A percentile compares a stretch with the other conserved stretches of the same genome.
These are phyloP conservation scores for Bagarius yarrelli DNA, from an alignment of 2,113 vertebrate genomes.

Conservation along the genomic window DNA sequence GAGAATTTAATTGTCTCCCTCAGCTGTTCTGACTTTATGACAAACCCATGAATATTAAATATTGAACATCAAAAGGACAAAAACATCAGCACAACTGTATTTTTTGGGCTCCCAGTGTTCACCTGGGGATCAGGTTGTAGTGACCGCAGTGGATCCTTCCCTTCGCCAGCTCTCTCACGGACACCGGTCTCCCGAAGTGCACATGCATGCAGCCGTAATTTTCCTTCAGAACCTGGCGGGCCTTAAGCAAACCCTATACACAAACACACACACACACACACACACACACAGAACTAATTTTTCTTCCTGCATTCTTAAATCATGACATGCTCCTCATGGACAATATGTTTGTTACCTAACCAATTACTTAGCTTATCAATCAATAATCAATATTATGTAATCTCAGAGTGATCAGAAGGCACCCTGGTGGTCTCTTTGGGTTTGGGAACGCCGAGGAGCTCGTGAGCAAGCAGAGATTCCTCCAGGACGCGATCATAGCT, in stretches of 20 bases:
- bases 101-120: constrained; percentile 6
- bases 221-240: constrained; percentile 84
- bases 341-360: not conserved
- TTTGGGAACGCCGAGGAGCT: constrained; percentile 91
- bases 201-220: constrained; percentile 88
- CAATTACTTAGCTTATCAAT: no score
- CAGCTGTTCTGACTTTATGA: not conserved
- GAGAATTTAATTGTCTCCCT: not conserved
- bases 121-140: constrained; percentile 90
- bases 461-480: constrained; percentile 86
- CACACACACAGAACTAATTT: not conserved
- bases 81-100: not conserved
- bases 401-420: constrained; percentile 46
- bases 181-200: constrained; percentile 84
- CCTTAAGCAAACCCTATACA: constrained; percentile 86
- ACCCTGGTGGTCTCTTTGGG: constrained; percentile 90
- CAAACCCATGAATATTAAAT: no score
- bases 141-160: constrained; percentile 76
- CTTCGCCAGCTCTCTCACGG: constrained; percentile 81
- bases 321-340: not conserved
- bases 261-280: not conserved
- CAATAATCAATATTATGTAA: not conserved
- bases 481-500: constrained; percentile 93
- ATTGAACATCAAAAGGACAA: not conserved
- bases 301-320: not conserved